A percentile compares a stretch with the other conserved stretches of the same genome.
Evolutionary conservation across 2,797 vertebrate species (phyloP).

Genomic region (Vespertilio murinus): DNA sequence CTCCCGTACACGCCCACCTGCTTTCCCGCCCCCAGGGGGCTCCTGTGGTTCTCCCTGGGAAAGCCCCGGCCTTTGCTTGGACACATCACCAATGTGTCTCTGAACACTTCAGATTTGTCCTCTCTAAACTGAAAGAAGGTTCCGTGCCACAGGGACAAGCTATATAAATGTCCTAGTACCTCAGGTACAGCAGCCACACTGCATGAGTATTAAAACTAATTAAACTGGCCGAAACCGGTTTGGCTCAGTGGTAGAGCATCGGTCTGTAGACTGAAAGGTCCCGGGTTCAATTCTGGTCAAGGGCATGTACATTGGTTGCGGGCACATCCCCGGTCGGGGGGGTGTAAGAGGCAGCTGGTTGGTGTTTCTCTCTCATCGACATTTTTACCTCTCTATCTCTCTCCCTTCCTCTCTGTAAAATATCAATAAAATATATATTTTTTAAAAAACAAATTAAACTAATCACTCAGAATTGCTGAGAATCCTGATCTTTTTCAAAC

Average conservation of each 20-base stretch:
- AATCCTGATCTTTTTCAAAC: constrained; percentile 5
- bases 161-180: neutral
- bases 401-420: too few relatives aligned
- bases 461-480: neutral
- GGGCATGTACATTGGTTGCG: too few relatives aligned
- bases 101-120: neutral
- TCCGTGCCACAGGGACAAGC: neutral
- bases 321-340: too few relatives aligned
- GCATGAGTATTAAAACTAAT: neutral
- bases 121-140: neutral
- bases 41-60: neutral
- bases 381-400: too few relatives aligned
- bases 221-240: too few relatives aligned
- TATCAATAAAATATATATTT: too few relatives aligned
- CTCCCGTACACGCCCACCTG: neutral
- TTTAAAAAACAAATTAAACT: neutral
- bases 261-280: too few relatives aligned
- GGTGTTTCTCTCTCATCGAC: too few relatives aligned
- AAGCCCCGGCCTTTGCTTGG: neutral
- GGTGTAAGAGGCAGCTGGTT: too few relatives aligned
- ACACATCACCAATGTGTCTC: neutral
- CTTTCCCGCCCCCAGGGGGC: neutral
- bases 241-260: too few relatives aligned
- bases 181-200: neutral
- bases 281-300: too few relatives aligned